These are phyloP conservation scores for Temnothorax longispinosus DNA, from an alignment of 1,140 invertebrate genomes.

Conservation along the genomic window DNA sequence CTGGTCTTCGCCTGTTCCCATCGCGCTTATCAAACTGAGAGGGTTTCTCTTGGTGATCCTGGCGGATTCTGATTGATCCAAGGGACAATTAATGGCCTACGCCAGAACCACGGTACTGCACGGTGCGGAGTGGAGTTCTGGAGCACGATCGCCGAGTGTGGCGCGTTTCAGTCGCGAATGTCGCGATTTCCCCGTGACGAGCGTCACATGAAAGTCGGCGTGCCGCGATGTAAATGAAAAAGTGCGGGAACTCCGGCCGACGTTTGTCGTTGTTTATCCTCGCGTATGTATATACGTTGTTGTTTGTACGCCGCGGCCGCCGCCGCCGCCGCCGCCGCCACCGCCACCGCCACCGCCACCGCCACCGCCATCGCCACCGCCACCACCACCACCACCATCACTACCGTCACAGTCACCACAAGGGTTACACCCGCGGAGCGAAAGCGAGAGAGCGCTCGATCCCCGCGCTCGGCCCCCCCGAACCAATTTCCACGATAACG, in stretches of 20 bases:
- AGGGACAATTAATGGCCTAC: background rate
- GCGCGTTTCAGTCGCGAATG: background rate
- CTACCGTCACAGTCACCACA: no score
- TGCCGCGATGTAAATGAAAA: background rate
- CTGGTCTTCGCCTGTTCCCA: background rate
- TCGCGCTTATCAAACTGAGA: background rate
- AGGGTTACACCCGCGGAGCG: background rate
- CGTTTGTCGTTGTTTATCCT: slow-evolving; percentile 2
- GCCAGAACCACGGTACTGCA: background rate
- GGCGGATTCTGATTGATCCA: background rate
- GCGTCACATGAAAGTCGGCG: slow-evolving; percentile 24
- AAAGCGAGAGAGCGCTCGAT: background rate
- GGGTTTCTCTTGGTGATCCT: background rate
- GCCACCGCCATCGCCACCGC: no score
- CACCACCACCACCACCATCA: no score
- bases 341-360: no score
- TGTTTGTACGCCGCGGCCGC: background rate
- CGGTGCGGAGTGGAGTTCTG: background rate
- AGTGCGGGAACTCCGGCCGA: background rate
- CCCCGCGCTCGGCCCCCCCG: background rate
- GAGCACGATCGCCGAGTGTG: background rate
- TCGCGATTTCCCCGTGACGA: background rate
- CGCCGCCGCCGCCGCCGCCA: no score
- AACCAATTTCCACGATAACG: no score
- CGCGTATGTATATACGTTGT: background rate